phyloP scores from a whole-genome alignment of 2,797 vertebrate species.

The Spea hammondii region DNA sequence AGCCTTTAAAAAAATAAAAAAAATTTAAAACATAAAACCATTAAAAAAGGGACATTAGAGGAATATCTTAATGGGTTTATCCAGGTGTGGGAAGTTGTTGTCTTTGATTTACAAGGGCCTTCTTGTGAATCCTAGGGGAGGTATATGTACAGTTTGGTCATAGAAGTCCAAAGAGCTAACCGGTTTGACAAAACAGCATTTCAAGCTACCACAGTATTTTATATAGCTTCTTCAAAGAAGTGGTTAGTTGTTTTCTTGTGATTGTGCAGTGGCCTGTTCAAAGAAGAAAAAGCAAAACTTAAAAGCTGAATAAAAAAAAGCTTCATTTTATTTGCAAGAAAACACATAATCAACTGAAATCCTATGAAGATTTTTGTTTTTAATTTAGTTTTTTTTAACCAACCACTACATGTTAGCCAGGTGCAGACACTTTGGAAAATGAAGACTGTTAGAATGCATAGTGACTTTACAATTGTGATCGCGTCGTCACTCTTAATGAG shows the following conservation, averaged over 20 bases:
- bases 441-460: too few relatives aligned
- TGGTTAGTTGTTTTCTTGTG: slow-evolving; percentile 72
- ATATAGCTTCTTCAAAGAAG: slow-evolving; percentile 34
- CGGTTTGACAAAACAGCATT: slow-evolving; percentile 32
- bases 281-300: slow-evolving; percentile 36
- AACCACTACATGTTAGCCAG: too few relatives aligned
- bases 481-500: too few relatives aligned
- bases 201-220: slow-evolving; percentile 54
- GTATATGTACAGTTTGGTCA: slow-evolving; percentile 55
- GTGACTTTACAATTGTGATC: too few relatives aligned
- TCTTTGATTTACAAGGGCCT: slow-evolving; percentile 13
- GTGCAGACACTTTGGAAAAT: too few relatives aligned
- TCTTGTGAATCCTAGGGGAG: slow-evolving; percentile 51
- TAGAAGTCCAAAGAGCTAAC: slow-evolving; percentile 49
- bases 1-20: not conserved
- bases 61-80: not conserved
- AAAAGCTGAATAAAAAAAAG: too few relatives aligned
- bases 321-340: too few relatives aligned
- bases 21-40: not conserved
- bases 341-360: too few relatives aligned
- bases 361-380: too few relatives aligned
- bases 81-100: not conserved
- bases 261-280: slow-evolving; percentile 62
- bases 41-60: not conserved
- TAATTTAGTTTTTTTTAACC: too few relatives aligned